Evolutionary conservation across 2,113 vertebrate genomes (phyloP).

Genomic region (Notarius lentiginosus): DNA sequence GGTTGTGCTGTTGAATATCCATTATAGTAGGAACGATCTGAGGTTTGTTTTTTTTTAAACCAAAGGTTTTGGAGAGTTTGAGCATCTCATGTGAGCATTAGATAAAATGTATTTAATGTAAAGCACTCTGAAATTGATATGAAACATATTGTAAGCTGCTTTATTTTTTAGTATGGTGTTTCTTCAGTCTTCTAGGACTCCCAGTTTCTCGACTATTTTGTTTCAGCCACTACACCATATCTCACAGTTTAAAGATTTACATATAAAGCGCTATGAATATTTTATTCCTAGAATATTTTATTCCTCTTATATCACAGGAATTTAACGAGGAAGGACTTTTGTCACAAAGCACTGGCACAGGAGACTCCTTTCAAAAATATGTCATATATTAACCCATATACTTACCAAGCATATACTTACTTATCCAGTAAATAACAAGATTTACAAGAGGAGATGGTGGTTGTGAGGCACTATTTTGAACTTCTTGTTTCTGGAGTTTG

Average conservation of each 20-base stretch:
- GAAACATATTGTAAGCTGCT: neutral
- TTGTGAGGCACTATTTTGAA: neutral
- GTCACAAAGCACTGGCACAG: neutral
- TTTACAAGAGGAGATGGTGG: neutral
- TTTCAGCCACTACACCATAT: neutral
- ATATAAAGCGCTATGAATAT: neutral
- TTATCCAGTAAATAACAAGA: neutral
- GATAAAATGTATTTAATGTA: neutral
- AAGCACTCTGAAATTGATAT: neutral
- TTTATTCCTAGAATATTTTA: neutral
- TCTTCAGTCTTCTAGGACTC: neutral
- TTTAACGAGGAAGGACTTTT: neutral
- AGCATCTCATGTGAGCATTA: neutral
- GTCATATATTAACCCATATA: neutral
- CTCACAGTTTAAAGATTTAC: neutral
- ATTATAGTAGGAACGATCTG: neutral
- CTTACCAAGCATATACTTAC: neutral
- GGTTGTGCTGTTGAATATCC: neutral
- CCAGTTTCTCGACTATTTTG: neutral
- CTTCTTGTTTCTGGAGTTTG: constrained; percentile 47
- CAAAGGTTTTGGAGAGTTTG: neutral
- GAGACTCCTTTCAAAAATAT: neutral
- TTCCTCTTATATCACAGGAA: neutral
- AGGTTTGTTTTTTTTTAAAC: neutral
- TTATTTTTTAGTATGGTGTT: neutral